Base-by-base conservation (phyloP, 2,888 invertebrate genomes). In the Sarcophaga subvicina region DNA sequence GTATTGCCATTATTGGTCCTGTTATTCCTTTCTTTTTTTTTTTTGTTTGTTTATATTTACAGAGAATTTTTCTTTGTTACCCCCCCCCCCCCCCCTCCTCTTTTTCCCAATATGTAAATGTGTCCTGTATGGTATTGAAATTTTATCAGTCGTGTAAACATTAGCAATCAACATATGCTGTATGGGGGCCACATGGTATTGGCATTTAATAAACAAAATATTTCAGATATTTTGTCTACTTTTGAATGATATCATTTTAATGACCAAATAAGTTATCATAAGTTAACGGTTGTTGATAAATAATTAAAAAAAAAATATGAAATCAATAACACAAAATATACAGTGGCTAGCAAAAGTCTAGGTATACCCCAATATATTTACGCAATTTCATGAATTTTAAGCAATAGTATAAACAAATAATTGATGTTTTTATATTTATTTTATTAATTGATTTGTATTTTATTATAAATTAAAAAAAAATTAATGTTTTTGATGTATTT, bases 141-240 rank as follows among this genome's bases (percentile, higher is more conserved):
- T 89, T 90, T 91, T 90, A 91, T 92, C 90, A 87, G 90, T 92
- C 90, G 89, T 91, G 92, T 91, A 92, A 92, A 92, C 91, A 91
- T 69, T 77, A 90, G 90, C 80, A 89, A 91, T 90, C 91, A 90
- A 88, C 88, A 88, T 84, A 79, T 77, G 75, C 45, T 73, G 27
- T 47, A 66, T 54, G 2, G 76, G 76, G 27, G 47, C 72, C 84
- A 72, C 76, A 82, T 84, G 87, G 67, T 84, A 76, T 72, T 84
- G 87, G 82, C 87, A 80, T 84, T 84, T 79, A 79, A 81, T 81
- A 79, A 75, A 54, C 66, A 67, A 20, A 64, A 80, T 84, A 69
- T 84, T 84, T 37, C 37, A 37, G 10, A 37, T 37, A 37, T 37
- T 37, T 37, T 37, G 8, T 1, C 8, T 37, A 10, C 37, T 8